Conservation (phyloP, 2,888 invertebrate species). For the Cantharis rustica region DNA sequence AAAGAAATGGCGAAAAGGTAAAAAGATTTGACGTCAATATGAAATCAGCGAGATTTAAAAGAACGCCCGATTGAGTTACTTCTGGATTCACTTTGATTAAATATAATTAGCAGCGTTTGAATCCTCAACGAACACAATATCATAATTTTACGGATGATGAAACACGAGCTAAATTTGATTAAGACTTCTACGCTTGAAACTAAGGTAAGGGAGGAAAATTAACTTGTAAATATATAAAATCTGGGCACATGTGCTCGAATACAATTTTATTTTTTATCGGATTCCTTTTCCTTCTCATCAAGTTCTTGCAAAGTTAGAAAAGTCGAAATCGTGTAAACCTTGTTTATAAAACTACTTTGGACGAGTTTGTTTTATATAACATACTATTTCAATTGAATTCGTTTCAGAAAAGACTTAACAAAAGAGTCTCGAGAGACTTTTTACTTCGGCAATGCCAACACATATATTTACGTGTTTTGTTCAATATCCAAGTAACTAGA, state of each 20-base stretch:
- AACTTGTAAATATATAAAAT: neutral
- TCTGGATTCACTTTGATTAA: slow-evolving; percentile 18
- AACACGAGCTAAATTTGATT: neutral
- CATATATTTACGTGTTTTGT: neutral
- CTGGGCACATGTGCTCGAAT: neutral
- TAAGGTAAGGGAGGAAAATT: neutral
- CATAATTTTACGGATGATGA: slow-evolving; percentile 9
- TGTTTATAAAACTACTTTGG: slow-evolving; percentile 1
- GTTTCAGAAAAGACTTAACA: neutral
- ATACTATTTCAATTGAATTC: neutral
- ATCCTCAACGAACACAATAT: slow-evolving; percentile 10
- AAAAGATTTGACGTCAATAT: neutral
- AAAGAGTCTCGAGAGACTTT: neutral
- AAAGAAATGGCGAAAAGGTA: neutral
- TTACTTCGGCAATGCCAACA: neutral
- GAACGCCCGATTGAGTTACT: slow-evolving; percentile 12
- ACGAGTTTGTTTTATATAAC: neutral
- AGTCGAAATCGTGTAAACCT: neutral
- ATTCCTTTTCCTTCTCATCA: neutral
- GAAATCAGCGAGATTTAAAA: neutral
- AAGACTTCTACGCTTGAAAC: neutral
- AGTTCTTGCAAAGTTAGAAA: neutral
- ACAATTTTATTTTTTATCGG: neutral
- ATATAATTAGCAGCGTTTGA: slow-evolving; percentile 13
- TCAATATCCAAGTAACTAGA: neutral